These are phyloP conservation scores for Prunella strophiata DNA, from an alignment of 2,797 vertebrate species.

Conservation along the genomic window DNA sequence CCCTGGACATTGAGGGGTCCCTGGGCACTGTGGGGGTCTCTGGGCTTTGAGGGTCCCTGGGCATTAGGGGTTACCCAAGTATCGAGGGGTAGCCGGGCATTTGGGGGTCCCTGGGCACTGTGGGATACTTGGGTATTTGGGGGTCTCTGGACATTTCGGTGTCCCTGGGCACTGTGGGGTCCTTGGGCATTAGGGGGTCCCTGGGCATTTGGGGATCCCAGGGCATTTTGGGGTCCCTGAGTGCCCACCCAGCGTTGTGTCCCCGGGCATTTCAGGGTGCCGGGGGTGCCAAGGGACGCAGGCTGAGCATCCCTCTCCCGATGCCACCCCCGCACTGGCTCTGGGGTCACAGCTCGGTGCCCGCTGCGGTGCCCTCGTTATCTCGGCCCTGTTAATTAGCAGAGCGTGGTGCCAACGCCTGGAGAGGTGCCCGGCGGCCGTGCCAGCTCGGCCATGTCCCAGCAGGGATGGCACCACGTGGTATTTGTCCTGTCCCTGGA, in stretches of 20 bases:
- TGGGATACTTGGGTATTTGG: no score
- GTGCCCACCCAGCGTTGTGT: neutral
- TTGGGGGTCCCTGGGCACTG: fast-evolving
- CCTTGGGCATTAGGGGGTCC: neutral
- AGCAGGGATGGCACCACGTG: neutral
- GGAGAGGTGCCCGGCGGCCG: fast-evolving
- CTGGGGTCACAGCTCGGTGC: neutral
- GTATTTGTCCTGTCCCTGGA: neutral
- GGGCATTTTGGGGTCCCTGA: neutral
- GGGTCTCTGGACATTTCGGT: no score
- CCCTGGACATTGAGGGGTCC: no score
- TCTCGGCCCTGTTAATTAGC: neutral
- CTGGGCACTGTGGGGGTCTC: fast-evolving
- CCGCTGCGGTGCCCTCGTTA: neutral
- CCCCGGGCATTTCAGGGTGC: neutral
- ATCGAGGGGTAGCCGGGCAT: fast-evolving
- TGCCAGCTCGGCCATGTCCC: neutral
- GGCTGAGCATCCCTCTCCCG: fast-evolving
- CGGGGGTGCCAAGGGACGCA: fast-evolving
- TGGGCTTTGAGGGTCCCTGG: neutral
- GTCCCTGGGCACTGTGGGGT: no score
- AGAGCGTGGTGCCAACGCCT: fast-evolving
- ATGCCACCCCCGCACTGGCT: neutral
- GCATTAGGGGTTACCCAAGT: fast-evolving
- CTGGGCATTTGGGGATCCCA: no score